Conservation (phyloP, 2,888 invertebrate species). For the Leptura quadrifasciata region DNA sequence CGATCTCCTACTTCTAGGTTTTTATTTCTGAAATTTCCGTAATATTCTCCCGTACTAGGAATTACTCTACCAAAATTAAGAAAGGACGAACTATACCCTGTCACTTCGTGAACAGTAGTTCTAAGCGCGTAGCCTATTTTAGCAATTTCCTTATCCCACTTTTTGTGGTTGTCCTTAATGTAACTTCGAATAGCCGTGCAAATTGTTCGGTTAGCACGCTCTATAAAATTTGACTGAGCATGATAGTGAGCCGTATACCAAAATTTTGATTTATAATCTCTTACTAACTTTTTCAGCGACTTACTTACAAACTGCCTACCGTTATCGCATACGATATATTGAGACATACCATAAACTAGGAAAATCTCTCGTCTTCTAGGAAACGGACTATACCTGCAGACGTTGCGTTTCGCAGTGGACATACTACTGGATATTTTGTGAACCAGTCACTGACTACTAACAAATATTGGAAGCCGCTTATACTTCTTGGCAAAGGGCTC, state of each 20-base stretch:
- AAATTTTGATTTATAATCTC: too few relatives aligned
- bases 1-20: too few relatives aligned
- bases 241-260: not conserved
- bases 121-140: too few relatives aligned
- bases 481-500: not conserved
- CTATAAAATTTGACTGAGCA: not conserved
- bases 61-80: too few relatives aligned
- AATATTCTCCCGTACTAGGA: too few relatives aligned
- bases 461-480: not conserved
- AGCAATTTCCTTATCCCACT: not conserved
- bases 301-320: too few relatives aligned
- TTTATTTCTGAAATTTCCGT: too few relatives aligned
- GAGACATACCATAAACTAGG: too few relatives aligned
- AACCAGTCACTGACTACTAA: not conserved
- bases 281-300: too few relatives aligned
- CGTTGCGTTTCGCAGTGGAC: not conserved
- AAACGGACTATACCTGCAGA: constrained; percentile 25
- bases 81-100: too few relatives aligned
- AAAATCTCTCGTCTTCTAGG: constrained; percentile 39
- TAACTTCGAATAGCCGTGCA: constrained; percentile 13
- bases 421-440: not conserved
- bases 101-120: too few relatives aligned
- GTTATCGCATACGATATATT: too few relatives aligned
- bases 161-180: not conserved
- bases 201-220: not conserved